Evolutionary conservation across 1,140 invertebrate species (phyloP), one percentile per base, ranked within the genome.

Genomic region (Cotesia vestalis): DNA sequence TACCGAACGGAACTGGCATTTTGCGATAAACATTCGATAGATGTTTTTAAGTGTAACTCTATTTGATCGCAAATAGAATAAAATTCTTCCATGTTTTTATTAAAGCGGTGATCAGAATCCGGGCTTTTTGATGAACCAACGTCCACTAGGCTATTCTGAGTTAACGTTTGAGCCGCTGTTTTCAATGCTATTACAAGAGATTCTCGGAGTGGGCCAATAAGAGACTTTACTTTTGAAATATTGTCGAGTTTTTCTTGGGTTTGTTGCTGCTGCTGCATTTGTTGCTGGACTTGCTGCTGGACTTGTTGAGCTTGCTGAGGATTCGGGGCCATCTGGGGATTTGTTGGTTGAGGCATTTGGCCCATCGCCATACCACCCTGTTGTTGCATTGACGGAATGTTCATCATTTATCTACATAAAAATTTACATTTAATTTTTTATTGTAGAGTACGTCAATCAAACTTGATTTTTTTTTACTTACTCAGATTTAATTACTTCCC

Each of bases 41-140:
- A 94, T 2, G 95, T 95, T 84, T 95, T 94, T 87, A 98, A 89
- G 85, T 96, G 92, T 8, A 97, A 84, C 85, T 98, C 96, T 78
- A 97, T 95, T 88, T 97, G 96, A 87, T 98, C 96, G 86, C 96
- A 97, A 60, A 96, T 91, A 0, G 95, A 94, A 83, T 96, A 98
- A 81, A 98, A 97, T 78, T 98, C 96, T 87, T 98, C 96, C 77
- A 97, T 89, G 79, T 93, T 92, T 84, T 96, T 96, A 80, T 98
- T 96, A 88, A 97, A 96, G 68, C 94, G 89, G 69, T 91, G 88
- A 72, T 90, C 90, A 55, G 91, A 89, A 76, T 96, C 94, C 12
- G 92, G 89, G 0, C 90, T 90, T 89, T 96, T 96, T 11, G 94
- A 93, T 77, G 93, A 91, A 71, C 94, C 92, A 76, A 92, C 91